A percentile compares a stretch with the other conserved stretches of the same genome.
Evolutionary conservation across 37 sponge, comb jelly and placozoan species (phyloP).

Genomic region (Ephydatia muelleri): DNA sequence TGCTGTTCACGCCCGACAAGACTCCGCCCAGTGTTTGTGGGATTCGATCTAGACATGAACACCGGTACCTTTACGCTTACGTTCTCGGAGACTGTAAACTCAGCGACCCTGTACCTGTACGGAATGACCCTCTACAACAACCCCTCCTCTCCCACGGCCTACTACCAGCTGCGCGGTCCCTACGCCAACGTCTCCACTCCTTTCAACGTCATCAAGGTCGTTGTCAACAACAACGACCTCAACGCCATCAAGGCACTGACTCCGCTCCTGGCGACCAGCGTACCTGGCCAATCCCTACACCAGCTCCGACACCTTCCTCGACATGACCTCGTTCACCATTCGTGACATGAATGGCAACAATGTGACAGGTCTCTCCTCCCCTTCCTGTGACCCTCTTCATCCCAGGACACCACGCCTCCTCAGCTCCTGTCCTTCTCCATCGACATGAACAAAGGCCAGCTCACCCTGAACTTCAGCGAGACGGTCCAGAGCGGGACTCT

Average conservation of each 20-base stretch:
- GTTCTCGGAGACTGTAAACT: constrained; percentile 82
- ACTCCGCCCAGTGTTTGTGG: constrained; percentile 39
- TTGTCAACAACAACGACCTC: constrained; percentile 75
- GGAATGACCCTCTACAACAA: constrained; percentile 63
- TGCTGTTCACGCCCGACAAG: constrained; percentile 25
- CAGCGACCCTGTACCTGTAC: constrained; percentile 58
- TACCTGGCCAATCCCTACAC: background rate
- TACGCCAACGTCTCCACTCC: constrained; percentile 54
- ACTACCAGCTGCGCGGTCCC: constrained; percentile 43
- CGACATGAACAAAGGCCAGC: constrained; percentile 75
- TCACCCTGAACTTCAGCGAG: constrained; percentile 80
- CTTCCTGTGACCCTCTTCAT: constrained; percentile 9
- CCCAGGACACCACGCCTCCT: constrained; percentile 65
- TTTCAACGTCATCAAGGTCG: constrained; percentile 40
- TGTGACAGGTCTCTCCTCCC: constrained; percentile 5
- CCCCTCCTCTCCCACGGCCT: background rate
- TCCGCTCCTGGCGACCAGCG: constrained; percentile 38
- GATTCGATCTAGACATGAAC: constrained; percentile 79
- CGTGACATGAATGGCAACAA: constrained; percentile 71
- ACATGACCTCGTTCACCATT: constrained; percentile 40
- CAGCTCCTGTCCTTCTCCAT: constrained; percentile 54
- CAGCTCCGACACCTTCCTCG: constrained; percentile 49
- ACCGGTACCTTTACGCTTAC: constrained; percentile 67
- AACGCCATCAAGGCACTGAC: constrained; percentile 68
- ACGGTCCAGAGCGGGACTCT: constrained; percentile 58